phyloP scores from a whole-genome alignment of 2,888 invertebrate species.

The Gnatocerus cornutus region DNA sequence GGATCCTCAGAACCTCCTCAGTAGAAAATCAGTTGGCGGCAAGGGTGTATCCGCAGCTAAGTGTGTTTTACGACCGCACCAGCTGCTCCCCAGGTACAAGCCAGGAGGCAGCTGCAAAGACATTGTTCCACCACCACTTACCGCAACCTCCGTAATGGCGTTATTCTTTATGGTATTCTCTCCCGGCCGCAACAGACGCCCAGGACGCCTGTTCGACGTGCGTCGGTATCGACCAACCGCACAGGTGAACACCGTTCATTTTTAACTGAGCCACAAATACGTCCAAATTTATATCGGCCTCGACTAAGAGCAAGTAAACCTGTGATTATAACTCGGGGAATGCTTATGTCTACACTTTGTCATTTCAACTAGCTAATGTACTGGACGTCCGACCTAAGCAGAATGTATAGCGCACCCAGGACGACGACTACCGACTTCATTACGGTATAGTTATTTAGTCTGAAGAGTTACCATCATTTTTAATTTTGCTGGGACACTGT shows the following conservation, averaged over 20 bases:
- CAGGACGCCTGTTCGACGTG: constrained; percentile 33
- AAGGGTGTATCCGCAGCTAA: constrained; percentile 43
- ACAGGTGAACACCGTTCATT: constrained; percentile 56
- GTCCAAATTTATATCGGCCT: constrained; percentile 50
- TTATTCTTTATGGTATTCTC: constrained; percentile 56
- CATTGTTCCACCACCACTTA: constrained; percentile 58
- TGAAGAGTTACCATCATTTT: constrained; percentile 38
- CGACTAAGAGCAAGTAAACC: constrained; percentile 43
- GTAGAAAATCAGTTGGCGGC: constrained; percentile 20
- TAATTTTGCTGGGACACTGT: constrained; percentile 16
- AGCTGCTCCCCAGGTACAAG: constrained; percentile 56
- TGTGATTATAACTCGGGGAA: constrained; percentile 49
- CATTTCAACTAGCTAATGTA: constrained; percentile 47
- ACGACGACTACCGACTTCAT: constrained; percentile 29
- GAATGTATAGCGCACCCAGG: constrained; percentile 45
- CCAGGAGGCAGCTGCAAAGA: constrained; percentile 56
- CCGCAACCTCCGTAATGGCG: constrained; percentile 55
- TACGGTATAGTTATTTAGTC: constrained; percentile 27
- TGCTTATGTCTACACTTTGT: constrained; percentile 50
- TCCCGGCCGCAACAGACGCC: constrained; percentile 47
- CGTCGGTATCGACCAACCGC: constrained; percentile 53
- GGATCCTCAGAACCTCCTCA: constrained; percentile 1
- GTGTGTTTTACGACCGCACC: constrained; percentile 57
- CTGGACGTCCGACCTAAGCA: constrained; percentile 42
- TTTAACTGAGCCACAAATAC: constrained; percentile 55